Evolutionary conservation across 2,888 invertebrate species (phyloP).

Genomic region (Lumbricus terrestris): DNA sequence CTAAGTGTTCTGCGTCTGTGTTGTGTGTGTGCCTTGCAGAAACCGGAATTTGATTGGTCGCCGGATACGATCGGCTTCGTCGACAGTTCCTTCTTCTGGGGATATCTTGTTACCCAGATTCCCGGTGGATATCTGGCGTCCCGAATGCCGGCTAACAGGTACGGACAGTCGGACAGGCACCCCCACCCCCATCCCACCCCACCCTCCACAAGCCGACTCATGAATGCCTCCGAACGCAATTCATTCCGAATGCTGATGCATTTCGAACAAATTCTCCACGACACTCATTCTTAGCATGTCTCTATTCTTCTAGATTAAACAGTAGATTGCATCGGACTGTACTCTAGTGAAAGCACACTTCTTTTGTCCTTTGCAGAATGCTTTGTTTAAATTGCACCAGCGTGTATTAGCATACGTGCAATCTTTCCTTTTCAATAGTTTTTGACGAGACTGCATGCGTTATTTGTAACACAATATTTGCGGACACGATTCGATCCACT

Average conservation of each 20-base stretch:
- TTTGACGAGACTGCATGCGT: background rate
- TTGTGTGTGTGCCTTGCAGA: conserved; percentile 47
- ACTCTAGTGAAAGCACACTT: background rate
- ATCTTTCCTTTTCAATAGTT: background rate
- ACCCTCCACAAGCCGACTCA: too few relatives aligned
- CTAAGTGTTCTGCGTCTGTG: background rate
- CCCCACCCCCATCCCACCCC: too few relatives aligned
- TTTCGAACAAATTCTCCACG: background rate
- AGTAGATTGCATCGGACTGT: background rate
- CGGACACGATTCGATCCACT: background rate
- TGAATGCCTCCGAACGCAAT: background rate
- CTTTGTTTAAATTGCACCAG: background rate
- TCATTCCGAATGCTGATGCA: background rate
- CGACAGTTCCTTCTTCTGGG: conserved; percentile 97
- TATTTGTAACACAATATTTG: background rate
- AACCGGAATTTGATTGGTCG: conserved; percentile 79
- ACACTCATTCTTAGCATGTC: background rate
- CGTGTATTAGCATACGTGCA: background rate
- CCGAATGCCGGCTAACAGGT: conserved; percentile 90
- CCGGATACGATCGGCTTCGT: conserved; percentile 87
- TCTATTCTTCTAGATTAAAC: background rate
- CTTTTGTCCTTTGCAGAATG: background rate
- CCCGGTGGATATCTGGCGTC: conserved; percentile 97
- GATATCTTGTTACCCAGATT: conserved; percentile 94
- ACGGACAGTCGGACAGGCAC: conserved; percentile 36